A percentile compares a stretch with the other conserved stretches of the same genome.
These are phyloP conservation scores for Luffia ferchaultella DNA, from an alignment of 2,888 invertebrate genomes.

Conservation along the genomic window DNA sequence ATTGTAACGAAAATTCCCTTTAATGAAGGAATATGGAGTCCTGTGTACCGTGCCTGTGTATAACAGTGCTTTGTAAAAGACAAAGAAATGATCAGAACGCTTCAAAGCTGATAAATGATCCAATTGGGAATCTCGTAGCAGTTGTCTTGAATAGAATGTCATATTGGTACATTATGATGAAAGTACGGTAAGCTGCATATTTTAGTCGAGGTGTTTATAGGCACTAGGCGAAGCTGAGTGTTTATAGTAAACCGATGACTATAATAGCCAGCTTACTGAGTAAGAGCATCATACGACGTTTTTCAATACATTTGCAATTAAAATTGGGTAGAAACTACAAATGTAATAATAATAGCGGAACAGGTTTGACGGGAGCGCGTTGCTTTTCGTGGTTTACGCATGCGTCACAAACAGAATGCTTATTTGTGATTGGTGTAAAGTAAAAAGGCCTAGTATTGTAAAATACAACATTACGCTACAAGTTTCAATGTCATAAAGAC, in stretches of 20 bases:
- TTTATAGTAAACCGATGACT: not conserved
- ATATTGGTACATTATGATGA: not conserved
- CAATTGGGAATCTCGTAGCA: not conserved
- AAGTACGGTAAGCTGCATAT: not conserved
- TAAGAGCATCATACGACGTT: too few relatives aligned
- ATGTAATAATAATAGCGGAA: too few relatives aligned
- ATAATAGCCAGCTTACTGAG: too few relatives aligned
- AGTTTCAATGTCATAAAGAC: too few relatives aligned
- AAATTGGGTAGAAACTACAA: too few relatives aligned
- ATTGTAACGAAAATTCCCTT: not conserved
- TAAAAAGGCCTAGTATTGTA: too few relatives aligned
- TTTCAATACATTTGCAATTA: too few relatives aligned
- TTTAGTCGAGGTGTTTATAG: not conserved
- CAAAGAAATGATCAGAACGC: not conserved
- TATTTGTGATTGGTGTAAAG: too few relatives aligned
- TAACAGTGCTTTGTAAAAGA: not conserved
- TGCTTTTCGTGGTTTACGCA: too few relatives aligned
- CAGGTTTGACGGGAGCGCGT: too few relatives aligned
- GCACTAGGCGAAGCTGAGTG: not conserved
- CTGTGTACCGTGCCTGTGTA: not conserved
- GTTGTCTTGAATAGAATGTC: not conserved
- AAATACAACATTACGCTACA: too few relatives aligned
- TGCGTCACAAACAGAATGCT: too few relatives aligned
- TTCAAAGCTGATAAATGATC: not conserved
- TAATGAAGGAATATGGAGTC: not conserved